Base-by-base conservation (phyloP, 2,888 invertebrate species). In the Morinoia aosen region DNA sequence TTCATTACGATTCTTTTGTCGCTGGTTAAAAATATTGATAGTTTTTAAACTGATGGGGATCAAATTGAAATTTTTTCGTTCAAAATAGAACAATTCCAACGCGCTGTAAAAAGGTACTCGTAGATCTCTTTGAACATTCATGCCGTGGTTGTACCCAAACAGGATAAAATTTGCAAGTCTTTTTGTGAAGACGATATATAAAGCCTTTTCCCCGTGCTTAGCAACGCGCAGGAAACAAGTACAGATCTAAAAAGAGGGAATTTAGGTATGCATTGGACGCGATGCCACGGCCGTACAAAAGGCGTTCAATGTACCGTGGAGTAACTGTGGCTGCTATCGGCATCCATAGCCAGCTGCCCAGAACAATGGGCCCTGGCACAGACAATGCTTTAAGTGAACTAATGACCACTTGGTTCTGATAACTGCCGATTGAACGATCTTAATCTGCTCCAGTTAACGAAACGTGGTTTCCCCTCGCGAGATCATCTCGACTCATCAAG, bases 371-470 rank as follows among this genome's bases (percentile, higher is more conserved):
- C 90, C 11, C 90, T 48, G 90, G 39, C 90, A 90, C 48, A 90
- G 39, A 90, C 90, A 90, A 90, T 48, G 90, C 90, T 90, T 90
- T 90, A 90, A 90, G 39, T 90, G 90, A 39, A 90, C 39, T 90
- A 90, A 90, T 90, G 90, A 90, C 90, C 90, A 90, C 90, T 90
- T 48, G 90, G 40, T 19, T 48, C 40, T 39, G 40, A 90, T 39
- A 90, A 90, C 90, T 39, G 90, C 90, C 90, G 40, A 90, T 90
- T 90, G 90, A 90, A 90, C 90, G 90, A 90, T 90, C 90, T 39
- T 90, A 90, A 90, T 90, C 90, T 7, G 90, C 40, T 5, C 48
- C 90, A 16, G 90, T 90, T 90, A 10, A 48, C 90, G 90, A 90
- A 40, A 90, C 40, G 19, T 48, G 39, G 90, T 40, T 64, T 64